Percentiles rank a stretch among this genome's conserved stretches.
Conservation (phyloP, 2,797 vertebrate genomes). For the Sebastes oblongus region DNA sequence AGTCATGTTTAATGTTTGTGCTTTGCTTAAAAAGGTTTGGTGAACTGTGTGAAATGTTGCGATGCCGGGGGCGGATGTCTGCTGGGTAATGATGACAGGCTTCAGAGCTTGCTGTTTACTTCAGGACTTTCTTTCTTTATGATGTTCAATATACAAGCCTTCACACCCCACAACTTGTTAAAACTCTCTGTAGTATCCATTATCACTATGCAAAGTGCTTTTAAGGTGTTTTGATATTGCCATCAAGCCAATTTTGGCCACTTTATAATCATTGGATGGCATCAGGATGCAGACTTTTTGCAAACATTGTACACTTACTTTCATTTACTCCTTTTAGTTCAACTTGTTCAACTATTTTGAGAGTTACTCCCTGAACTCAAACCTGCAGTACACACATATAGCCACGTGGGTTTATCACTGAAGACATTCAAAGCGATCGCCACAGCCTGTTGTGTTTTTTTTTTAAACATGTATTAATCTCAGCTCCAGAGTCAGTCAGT, state of each 20-base stretch:
- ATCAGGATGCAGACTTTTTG: not conserved
- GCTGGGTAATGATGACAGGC: conserved; percentile 26
- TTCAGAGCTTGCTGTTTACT: conserved; percentile 25
- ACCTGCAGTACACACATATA: not conserved
- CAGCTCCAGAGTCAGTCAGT: not conserved
- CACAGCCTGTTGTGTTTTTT: not conserved
- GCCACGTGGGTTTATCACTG: not conserved
- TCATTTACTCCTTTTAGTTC: not conserved
- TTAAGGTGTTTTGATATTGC: not conserved
- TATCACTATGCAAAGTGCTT: not conserved
- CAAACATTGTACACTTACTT: not conserved
- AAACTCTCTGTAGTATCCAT: not conserved
- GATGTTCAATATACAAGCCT: not conserved
- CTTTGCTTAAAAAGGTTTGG: conserved; percentile 65
- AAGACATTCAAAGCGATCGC: not conserved
- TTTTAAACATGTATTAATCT: not conserved
- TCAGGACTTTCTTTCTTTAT: not conserved
- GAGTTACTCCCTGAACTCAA: not conserved
- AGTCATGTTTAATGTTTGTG: conserved; percentile 75
- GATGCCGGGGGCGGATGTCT: conserved; percentile 9
- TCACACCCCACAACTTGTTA: not conserved
- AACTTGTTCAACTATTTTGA: not conserved
- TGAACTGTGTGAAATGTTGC: conserved; percentile 30
- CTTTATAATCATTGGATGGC: not conserved
- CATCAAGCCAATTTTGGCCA: not conserved